A percentile compares a stretch with the other conserved stretches of the same genome.
These are phyloP conservation scores for Naja naja DNA, from an alignment of 2,113 vertebrate genomes.

Conservation along the genomic window DNA sequence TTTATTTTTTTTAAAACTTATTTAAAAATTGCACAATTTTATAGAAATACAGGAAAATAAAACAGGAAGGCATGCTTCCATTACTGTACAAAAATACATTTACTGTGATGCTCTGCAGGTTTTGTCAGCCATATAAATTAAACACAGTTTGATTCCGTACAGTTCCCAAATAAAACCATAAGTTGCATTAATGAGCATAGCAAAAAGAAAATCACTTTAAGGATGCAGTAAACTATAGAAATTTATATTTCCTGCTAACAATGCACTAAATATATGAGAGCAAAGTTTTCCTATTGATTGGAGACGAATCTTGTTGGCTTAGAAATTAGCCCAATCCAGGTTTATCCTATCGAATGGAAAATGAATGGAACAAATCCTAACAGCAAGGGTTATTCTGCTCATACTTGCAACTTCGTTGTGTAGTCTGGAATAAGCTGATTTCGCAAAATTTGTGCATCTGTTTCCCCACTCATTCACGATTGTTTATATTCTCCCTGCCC, in stretches of 20 bases:
- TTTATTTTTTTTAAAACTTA: conserved; percentile 77
- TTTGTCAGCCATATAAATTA: conserved; percentile 61
- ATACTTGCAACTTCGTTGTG: not conserved
- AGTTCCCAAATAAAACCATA: conserved; percentile 54
- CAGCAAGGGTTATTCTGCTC: conserved; percentile 27
- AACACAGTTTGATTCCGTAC: conserved; percentile 59
- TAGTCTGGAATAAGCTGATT: not conserved
- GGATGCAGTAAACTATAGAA: conserved; percentile 61
- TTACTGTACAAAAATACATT: conserved; percentile 76
- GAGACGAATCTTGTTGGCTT: conserved; percentile 26
- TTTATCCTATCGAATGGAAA: conserved; percentile 47
- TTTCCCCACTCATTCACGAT: not conserved
- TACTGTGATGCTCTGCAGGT: conserved; percentile 66
- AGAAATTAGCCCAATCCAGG: conserved; percentile 43
- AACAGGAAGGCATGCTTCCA: conserved; percentile 76
- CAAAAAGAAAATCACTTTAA: conserved; percentile 61
- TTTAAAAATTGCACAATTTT: conserved; percentile 74
- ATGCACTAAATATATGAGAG: conserved; percentile 63
- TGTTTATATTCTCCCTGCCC: not conserved
- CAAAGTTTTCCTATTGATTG: conserved; percentile 43
- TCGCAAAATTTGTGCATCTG: not conserved
- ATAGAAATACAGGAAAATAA: conserved; percentile 74
- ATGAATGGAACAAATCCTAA: conserved; percentile 68
- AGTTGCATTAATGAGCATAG: conserved; percentile 68
- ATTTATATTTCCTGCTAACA: conserved; percentile 60